phyloP scores from a whole-genome alignment of 2,113 vertebrate species.

The Kryptolebias marmoratus region DNA sequence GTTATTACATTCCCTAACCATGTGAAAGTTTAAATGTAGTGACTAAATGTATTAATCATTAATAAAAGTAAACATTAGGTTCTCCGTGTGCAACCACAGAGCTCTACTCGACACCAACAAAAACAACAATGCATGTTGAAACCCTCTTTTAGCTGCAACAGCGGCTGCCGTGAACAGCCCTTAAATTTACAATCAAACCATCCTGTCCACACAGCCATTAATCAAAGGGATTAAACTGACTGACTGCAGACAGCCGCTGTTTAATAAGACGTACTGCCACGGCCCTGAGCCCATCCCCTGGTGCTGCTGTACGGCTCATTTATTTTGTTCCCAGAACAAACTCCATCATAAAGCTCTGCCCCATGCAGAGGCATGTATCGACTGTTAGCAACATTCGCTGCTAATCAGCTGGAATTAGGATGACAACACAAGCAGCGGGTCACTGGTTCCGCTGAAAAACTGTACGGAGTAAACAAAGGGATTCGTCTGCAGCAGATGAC shows the following conservation, averaged over 20 bases:
- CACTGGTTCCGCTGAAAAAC: constrained; percentile 21
- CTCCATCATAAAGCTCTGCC: constrained; percentile 62
- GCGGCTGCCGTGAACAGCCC: not conserved
- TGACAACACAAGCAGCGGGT: constrained; percentile 40
- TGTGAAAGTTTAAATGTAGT: too few species aligned
- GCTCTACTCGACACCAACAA: not conserved
- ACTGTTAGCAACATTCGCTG: constrained; percentile 49
- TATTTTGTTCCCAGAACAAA: constrained; percentile 62
- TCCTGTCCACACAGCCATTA: constrained; percentile 38
- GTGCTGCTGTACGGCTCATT: constrained; percentile 68
- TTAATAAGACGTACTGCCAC: constrained; percentile 59
- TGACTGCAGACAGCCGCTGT: constrained; percentile 40
- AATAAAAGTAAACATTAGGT: too few species aligned
- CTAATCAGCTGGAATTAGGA: constrained; percentile 61
- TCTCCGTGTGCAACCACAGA: not conserved
- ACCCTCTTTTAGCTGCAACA: not conserved
- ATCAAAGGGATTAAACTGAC: constrained; percentile 58
- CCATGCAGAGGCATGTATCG: constrained; percentile 66
- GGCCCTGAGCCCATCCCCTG: constrained; percentile 51
- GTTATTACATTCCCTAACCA: too few species aligned
- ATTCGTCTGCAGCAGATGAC: constrained; percentile 11
- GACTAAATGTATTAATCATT: too few species aligned
- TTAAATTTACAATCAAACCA: constrained; percentile 25
- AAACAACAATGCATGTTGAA: constrained; percentile 24
- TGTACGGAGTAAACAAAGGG: constrained; percentile 8